Evolutionary conservation across 2,888 invertebrate genomes (phyloP).

Genomic region (Theristus sp.): DNA sequence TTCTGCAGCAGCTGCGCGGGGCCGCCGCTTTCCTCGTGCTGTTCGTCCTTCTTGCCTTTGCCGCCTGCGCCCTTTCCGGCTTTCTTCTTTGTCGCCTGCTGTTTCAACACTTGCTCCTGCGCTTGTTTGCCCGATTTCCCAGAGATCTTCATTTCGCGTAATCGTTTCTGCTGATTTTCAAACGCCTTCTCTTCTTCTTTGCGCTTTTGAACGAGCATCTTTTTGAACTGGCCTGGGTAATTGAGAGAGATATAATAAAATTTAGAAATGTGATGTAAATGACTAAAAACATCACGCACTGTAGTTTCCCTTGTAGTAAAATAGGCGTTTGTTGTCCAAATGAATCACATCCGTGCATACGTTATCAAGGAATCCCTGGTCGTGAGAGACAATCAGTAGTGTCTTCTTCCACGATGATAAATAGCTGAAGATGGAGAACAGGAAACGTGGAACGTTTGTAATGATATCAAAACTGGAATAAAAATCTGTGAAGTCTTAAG

Average conservation of each 20-base stretch:
- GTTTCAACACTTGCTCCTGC: constrained; percentile 21
- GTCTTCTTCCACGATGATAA: constrained; percentile 98
- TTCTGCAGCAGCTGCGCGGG: constrained; percentile 62
- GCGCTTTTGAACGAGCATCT: constrained; percentile 87
- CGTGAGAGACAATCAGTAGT: constrained; percentile 89
- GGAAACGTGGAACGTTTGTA: too few species aligned
- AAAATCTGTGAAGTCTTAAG: too few species aligned
- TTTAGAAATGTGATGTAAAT: too few species aligned
- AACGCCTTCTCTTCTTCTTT: constrained; percentile 88
- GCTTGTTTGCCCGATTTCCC: constrained; percentile 87
- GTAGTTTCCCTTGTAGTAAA: constrained; percentile 93
- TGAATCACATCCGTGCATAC: constrained; percentile 98
- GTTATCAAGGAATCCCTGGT: constrained; percentile 97
- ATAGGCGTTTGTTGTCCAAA: constrained; percentile 74
- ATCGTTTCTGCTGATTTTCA: constrained; percentile 85
- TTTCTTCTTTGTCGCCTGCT: constrained; percentile 6
- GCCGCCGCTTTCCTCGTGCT: constrained; percentile 59
- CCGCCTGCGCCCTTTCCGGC: constrained; percentile 36
- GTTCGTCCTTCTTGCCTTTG: constrained; percentile 60
- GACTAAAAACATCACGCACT: too few species aligned
- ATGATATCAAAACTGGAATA: too few species aligned
- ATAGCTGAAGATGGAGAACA: constrained; percentile 49
- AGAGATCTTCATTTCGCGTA: constrained; percentile 89
- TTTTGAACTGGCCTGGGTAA: constrained; percentile 59
- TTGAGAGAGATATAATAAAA: not conserved